Evolutionary conservation across 2,113 vertebrate species (phyloP).

Genomic region (Cyanistes caeruleus): DNA sequence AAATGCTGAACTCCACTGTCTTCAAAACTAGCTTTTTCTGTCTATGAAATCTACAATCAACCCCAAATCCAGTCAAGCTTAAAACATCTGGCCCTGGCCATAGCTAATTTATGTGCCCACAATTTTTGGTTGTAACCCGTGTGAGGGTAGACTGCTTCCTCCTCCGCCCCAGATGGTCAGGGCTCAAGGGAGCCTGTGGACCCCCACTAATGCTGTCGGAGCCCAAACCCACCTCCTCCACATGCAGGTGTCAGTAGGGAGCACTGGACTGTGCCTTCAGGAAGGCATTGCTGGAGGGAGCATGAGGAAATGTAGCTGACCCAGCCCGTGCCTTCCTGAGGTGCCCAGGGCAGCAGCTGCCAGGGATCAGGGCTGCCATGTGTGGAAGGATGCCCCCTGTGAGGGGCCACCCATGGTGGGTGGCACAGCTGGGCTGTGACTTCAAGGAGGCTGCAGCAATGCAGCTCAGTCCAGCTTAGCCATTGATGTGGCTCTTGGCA

Average conservation of each 20-base stretch:
- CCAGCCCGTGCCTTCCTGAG: background rate
- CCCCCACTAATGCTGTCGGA: accelerated
- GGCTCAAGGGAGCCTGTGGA: background rate
- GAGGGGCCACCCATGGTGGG: background rate
- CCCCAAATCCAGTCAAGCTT: background rate
- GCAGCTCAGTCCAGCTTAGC: background rate
- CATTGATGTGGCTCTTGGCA: conserved; percentile 61
- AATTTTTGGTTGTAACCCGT: background rate
- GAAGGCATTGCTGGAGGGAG: background rate
- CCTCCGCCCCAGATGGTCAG: background rate
- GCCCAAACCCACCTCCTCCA: background rate
- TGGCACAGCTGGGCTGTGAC: background rate
- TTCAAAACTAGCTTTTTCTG: background rate
- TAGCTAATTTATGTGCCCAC: background rate
- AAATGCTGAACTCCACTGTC: background rate
- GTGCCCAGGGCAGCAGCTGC: background rate
- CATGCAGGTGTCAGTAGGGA: background rate
- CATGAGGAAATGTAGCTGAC: background rate
- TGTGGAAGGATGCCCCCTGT: background rate
- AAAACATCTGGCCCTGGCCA: background rate
- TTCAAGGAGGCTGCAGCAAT: conserved; percentile 17
- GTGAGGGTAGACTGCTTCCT: background rate
- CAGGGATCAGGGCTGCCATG: accelerated
- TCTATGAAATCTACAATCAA: background rate
- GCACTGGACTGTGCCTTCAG: background rate